Evolutionary conservation across 1,140 invertebrate species (phyloP), one percentile per base, ranked within the genome.

Genomic region (Drosophila persimilis): DNA sequence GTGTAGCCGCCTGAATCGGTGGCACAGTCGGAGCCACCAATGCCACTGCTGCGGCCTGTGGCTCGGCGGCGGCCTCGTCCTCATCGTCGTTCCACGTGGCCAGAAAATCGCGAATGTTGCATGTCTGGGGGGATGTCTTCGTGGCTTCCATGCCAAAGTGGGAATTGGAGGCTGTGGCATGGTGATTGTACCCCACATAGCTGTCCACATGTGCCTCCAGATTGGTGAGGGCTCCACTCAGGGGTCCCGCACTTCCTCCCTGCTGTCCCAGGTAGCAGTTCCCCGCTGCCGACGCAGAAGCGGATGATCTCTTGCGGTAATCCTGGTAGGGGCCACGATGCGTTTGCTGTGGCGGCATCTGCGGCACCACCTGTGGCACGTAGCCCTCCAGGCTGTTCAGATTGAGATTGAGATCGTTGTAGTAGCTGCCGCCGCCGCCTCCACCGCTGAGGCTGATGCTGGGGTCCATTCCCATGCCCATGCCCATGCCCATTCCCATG

Each of bases 1-100:
- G 39, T 3, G 54, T 29, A 26, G 50, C n/a, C 3, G 29, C 29
- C 6, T 29, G 29, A 29, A 29, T 29, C 29, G 29, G 3, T 50
- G 72, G 29, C 1, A 86, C 69, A 1, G 35, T 13, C 11, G 76
- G 75, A 3, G 76, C 69, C 29, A 78, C 80, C 15, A 86, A 59
- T 1, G 80, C 77, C n/a, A 86, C 62, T 0, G 72, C 48, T 24
- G 72, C 11, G 3, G 51, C 8, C 26, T 69, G 53, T 0, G 59
- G 4, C 0, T 44, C 70, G 24, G 50, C 46, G 6, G 46, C 20
- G 1, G 60, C 56, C 22, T 57, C 59, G 41, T 90, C 91, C 52
- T 91, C 91, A 52, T 91, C 91, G 24, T 90, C 90, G 58, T 91
- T 91, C 91, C 91, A 91, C 22, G 83, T 91, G 44, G 90, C 54